phyloP scores from a whole-genome alignment of 2,797 vertebrate genomes.

The Cossypha dichroa region DNA sequence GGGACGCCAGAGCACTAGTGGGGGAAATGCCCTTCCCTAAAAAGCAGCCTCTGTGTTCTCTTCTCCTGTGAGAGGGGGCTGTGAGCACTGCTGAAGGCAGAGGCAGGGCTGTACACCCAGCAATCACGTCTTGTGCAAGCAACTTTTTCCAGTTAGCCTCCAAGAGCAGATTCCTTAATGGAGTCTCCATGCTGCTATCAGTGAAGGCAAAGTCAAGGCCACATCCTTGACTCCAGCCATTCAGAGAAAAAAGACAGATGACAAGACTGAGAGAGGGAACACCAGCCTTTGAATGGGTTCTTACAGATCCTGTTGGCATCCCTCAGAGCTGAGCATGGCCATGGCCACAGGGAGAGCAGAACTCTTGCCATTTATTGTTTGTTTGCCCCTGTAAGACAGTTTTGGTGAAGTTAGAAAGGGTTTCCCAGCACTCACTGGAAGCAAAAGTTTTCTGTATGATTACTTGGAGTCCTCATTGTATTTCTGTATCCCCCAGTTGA shows the following conservation, averaged over 20 bases:
- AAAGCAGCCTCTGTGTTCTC: neutral
- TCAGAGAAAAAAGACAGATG: neutral
- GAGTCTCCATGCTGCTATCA: neutral
- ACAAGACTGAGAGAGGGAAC: neutral
- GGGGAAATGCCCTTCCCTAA: neutral
- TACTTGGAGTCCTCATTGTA: neutral
- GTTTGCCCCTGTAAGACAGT: neutral
- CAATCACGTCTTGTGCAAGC: neutral
- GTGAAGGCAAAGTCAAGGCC: neutral
- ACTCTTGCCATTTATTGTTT: neutral
- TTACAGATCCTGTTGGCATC: neutral
- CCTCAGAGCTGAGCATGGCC: neutral
- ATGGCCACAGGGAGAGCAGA: fast-evolving
- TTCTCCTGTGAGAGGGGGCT: neutral
- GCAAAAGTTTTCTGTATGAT: neutral
- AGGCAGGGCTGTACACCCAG: neutral
- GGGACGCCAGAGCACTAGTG: neutral
- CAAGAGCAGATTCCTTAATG: neutral
- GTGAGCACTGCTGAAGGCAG: neutral
- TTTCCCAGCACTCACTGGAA: neutral
- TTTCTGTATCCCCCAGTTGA: neutral
- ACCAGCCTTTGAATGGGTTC: neutral
- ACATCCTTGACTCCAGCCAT: neutral
- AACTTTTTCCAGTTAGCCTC: neutral
- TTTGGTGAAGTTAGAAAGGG: neutral